phyloP scores from a whole-genome alignment of 2,113 vertebrate species.

The Cynopterus brachyotis region DNA sequence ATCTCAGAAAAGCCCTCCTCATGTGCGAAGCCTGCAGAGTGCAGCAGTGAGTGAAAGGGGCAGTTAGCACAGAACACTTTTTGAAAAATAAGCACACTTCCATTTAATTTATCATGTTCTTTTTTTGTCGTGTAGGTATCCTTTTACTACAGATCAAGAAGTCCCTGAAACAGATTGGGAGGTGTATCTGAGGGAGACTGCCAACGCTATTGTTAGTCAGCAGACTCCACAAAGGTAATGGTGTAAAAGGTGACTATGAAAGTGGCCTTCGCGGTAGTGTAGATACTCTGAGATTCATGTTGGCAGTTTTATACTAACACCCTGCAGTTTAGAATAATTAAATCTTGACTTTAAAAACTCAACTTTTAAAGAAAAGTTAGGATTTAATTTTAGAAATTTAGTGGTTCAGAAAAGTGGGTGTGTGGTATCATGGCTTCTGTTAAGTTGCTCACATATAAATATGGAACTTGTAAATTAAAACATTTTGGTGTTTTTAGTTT shows the following conservation, averaged over 20 bases:
- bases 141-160: constrained; percentile 94
- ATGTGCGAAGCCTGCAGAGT: constrained; percentile 99
- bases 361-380: background rate
- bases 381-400: constrained; percentile 4
- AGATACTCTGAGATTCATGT: background rate
- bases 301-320: background rate
- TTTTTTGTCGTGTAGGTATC: constrained; percentile 86
- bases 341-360: background rate
- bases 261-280: background rate
- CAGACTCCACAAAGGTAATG: constrained; percentile 94
- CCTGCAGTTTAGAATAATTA: background rate
- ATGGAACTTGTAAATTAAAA: background rate
- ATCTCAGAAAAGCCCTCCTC: constrained; percentile 95
- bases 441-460: background rate
- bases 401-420: background rate
- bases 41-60: constrained; percentile 92
- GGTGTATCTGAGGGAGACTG: constrained; percentile 96
- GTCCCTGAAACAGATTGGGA: constrained; percentile 97
- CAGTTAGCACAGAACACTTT: background rate
- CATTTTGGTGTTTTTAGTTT: background rate
- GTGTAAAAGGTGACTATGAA: background rate
- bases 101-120: background rate
- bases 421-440: background rate
- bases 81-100: background rate
- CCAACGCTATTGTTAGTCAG: constrained; percentile 94